Base-by-base conservation (phyloP, 2,888 invertebrate genomes). In the Cryptocephalus primarius region DNA sequence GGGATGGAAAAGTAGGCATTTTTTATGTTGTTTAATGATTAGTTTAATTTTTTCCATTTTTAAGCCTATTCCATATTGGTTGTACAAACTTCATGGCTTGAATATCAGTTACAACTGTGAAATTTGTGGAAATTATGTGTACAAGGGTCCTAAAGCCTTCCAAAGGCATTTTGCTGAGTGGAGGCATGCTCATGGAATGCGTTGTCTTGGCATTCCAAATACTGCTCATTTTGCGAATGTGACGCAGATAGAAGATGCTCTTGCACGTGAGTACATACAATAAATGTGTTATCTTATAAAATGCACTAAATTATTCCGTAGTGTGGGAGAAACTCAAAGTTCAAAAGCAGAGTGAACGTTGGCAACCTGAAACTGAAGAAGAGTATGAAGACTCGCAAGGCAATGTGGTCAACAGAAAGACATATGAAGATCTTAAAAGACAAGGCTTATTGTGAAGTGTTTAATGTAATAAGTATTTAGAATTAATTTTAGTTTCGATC, bases 211-310 rank as follows among this genome's bases (percentile, higher is more conserved):
- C 8, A 99, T 99, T 58, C 99, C 99, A 0, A 99, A 99, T 70
- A 99, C 99, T 0, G 97, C 99, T 1, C 99, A 99, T 74, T 99
- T 99, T 73, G 97, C 99, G 1, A 99, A 99, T 69, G 97, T 99
- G 34, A 99, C 97, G 1, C 92, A 94, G 66, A 97, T 97, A 59
- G 96, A 96, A 69, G 97, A 97, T 69, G 97, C 97, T 0, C 77
- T 97, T 42, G 91, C 93, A 36, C 72, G 88, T 88, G 73, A 80
- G 85, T 51, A 41, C 36, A 36, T 6, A 11, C 12, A 36, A 36
- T 11, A 36, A n/a, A 36, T 36, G 2, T 36, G 4, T 4, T 36
- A 11, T 10, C n/a, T 32, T 22, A 39, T 47, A 36, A 42, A 13
- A 12, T 9, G 11, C 40, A 32, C 31, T 22, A 47, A 32, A 6